Conservation (phyloP, 2,113 vertebrate species). For the Pelobates fuscus region DNA sequence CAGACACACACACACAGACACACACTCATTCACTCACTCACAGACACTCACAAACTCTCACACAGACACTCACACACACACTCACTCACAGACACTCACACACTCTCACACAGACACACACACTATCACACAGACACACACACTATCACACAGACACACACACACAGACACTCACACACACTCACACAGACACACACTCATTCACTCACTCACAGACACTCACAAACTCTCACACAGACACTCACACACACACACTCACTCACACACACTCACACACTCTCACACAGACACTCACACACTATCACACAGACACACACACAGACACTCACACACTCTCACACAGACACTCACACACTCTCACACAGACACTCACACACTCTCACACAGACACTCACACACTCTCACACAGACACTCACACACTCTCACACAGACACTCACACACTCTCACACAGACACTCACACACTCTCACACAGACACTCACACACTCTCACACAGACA, state of each 20-base stretch:
- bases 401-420: too few species aligned
- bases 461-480: too few species aligned
- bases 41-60: not conserved
- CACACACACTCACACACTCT: not conserved
- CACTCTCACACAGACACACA: not conserved
- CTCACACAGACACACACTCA: not conserved
- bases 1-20: not conserved
- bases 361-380: too few species aligned
- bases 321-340: not conserved
- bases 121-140: too few species aligned
- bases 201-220: not conserved
- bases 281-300: too few species aligned
- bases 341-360: too few species aligned
- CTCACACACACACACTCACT: not conserved
- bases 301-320: not conserved
- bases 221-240: not conserved
- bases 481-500: too few species aligned
- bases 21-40: too few species aligned
- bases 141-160: too few species aligned
- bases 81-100: not conserved
- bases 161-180: not conserved
- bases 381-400: too few species aligned
- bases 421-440: too few species aligned
- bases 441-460: too few species aligned
- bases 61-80: not conserved